phyloP scores from a whole-genome alignment of 35 echinoderm and acorn worm species.

The Lytechinus variegatus region DNA sequence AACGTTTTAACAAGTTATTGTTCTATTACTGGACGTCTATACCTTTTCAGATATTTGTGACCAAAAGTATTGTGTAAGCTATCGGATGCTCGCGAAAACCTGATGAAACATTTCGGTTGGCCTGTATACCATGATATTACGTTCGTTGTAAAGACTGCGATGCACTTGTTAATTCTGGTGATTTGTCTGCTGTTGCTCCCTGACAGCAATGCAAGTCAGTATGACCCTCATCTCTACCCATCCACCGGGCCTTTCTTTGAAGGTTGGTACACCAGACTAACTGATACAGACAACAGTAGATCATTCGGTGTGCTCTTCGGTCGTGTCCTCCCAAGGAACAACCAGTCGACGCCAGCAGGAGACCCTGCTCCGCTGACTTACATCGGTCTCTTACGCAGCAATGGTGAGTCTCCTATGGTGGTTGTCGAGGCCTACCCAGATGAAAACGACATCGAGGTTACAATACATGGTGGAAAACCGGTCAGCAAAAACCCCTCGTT shows the following conservation, averaged over 20 bases:
- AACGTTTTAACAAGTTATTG: too few relatives aligned
- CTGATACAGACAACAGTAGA: conserved; percentile 52
- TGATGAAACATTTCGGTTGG: too few relatives aligned
- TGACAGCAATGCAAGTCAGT: conserved; percentile 51
- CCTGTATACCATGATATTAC: too few relatives aligned
- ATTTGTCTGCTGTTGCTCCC: neutral
- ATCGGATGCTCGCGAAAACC: too few relatives aligned
- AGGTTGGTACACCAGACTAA: conserved; percentile 87
- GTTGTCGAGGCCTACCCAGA: conserved; percentile 67
- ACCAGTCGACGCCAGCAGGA: neutral
- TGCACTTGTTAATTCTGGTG: neutral
- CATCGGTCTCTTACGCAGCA: conserved; percentile 62
- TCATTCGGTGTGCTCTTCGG: conserved; percentile 90
- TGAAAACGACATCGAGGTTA: conserved; percentile 59
- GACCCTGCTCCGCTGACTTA: conserved; percentile 42
- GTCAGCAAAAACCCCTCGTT: conserved; percentile 47
- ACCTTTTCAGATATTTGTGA: too few relatives aligned
- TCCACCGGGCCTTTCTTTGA: conserved; percentile 75
- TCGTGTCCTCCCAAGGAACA: conserved; percentile 45
- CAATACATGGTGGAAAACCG: conserved; percentile 52
- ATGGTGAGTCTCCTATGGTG: conserved; percentile 48
- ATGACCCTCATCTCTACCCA: conserved; percentile 90
- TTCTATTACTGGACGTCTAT: too few relatives aligned
- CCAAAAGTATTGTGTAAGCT: too few relatives aligned
- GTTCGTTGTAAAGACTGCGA: neutral